These are phyloP conservation scores for Scaptomyza cyrtandrae DNA, from an alignment of 2,888 invertebrate genomes.

Conservation along the genomic window DNA sequence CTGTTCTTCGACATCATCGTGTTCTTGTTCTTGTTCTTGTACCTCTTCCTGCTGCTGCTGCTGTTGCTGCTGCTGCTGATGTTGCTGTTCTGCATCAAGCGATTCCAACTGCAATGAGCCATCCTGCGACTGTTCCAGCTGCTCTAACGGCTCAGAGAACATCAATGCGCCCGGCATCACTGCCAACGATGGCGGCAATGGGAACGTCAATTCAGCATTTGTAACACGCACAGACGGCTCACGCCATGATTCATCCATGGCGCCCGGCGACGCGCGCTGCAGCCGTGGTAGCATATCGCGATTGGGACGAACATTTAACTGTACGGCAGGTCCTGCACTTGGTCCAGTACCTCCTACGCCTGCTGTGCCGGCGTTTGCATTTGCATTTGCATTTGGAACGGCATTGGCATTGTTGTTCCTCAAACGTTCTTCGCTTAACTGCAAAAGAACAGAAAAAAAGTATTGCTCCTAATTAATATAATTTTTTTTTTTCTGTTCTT, in stretches of 20 bases:
- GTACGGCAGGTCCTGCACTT: background rate
- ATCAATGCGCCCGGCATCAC: constrained; percentile 38
- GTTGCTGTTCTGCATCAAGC: constrained; percentile 3
- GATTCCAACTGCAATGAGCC: constrained; percentile 17
- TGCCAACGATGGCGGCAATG: constrained; percentile 40
- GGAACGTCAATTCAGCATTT: constrained; percentile 31
- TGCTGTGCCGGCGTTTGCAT: constrained; percentile 7
- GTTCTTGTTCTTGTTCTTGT: background rate
- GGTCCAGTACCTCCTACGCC: background rate
- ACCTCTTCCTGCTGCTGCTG: background rate
- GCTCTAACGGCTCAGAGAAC: constrained; percentile 26
- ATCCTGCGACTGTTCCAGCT: constrained; percentile 1
- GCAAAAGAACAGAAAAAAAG: background rate
- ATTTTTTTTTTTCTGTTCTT: too few relatives aligned
- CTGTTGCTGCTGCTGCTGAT: constrained; percentile 17
- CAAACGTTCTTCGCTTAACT: constrained; percentile 40
- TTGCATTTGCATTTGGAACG: background rate
- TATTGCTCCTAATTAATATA: too few relatives aligned
- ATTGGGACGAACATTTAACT: constrained; percentile 35
- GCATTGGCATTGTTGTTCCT: constrained; percentile 27
- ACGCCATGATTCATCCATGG: constrained; percentile 7
- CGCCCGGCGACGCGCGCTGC: constrained; percentile 36
- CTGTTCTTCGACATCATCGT: background rate
- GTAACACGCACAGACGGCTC: constrained; percentile 5
- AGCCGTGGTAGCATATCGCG: constrained; percentile 57